phyloP scores from a whole-genome alignment of 2,113 vertebrate genomes.

The Larimichthys polyactis region DNA sequence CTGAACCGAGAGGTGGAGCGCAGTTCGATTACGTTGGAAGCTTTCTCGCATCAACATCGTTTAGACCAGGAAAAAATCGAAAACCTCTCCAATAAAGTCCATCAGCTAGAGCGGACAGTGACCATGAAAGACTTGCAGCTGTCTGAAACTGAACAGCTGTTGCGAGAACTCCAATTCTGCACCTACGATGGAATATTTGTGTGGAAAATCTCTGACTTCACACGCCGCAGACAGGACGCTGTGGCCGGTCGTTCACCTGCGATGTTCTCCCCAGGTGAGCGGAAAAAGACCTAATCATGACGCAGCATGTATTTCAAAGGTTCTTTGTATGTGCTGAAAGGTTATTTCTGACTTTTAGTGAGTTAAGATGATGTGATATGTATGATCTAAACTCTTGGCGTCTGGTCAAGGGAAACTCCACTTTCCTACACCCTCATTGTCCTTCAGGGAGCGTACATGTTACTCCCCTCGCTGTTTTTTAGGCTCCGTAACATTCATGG shows the following conservation, averaged over 20 bases:
- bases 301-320: neutral
- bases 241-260: constrained; percentile 88
- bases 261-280: constrained; percentile 94
- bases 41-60: constrained; percentile 88
- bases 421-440: constrained; percentile 30
- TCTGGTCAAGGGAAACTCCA: constrained; percentile 36
- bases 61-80: constrained; percentile 93
- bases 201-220: constrained; percentile 93
- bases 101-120: constrained; percentile 90
- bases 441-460: constrained; percentile 25
- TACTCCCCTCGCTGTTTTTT: constrained; percentile 11
- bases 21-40: constrained; percentile 86
- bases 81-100: constrained; percentile 88
- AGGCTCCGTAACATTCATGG: neutral
- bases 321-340: neutral
- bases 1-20: constrained; percentile 94
- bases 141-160: constrained; percentile 88
- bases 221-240: constrained; percentile 90
- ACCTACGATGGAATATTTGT: constrained; percentile 92
- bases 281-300: neutral
- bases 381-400: constrained; percentile 15
- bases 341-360: neutral
- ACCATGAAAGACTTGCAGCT: constrained; percentile 90
- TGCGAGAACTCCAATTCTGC: constrained; percentile 88
- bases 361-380: constrained; percentile 7